Evolutionary conservation across 2,113 vertebrate genomes (phyloP), one percentile per base, ranked within the genome.

Genomic region (Cephalopterus ornatus): DNA sequence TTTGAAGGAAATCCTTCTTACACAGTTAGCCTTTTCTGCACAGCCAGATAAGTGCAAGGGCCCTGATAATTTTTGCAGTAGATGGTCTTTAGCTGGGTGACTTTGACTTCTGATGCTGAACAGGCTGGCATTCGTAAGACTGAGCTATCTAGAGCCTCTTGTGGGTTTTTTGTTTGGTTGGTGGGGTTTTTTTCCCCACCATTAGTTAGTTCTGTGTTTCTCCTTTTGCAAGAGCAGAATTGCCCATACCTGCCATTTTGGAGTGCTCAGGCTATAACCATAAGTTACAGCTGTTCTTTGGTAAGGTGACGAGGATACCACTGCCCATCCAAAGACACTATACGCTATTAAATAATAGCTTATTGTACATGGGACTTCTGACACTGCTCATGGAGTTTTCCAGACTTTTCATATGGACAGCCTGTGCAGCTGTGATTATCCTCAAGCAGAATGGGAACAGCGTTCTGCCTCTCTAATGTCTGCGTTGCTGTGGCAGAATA

Each of bases 331-430:
- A 71, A 79, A 58, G 23, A 46, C 8, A 14, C 10, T n/a, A n/a
- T n/a, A n/a, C n/a, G n/a, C 39, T 85, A 35, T n/a, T 68, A 55
- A 85, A 22, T 79, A 68, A 50, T 16, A 63, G 8, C 26, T 56
- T 74, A 14, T 27, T 6, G 41, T 55, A 42, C 4, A 2, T 71
- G 56, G 6, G 23, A 16, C 9, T 14, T 20, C 39, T 75, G 62
- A 35, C 12, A 11, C 28, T 72, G 52, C n/a, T 79, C 1, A 13
- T 9, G 46, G 55, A 46, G 13, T 26, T 85, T 73, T 88, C 55
- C 55, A 66, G 39, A 23, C 17, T 9, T 88, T 62, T 74, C 0
- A 0, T n/a, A 20, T 8, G 30, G 11, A 41, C 63, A 65, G 4
- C 10, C 8, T 17, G 26, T 16, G 12, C 15, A 28, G 13, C 35